Evolutionary conservation across 2,888 invertebrate genomes (phyloP).

Genomic region (Gerris lacustris): DNA sequence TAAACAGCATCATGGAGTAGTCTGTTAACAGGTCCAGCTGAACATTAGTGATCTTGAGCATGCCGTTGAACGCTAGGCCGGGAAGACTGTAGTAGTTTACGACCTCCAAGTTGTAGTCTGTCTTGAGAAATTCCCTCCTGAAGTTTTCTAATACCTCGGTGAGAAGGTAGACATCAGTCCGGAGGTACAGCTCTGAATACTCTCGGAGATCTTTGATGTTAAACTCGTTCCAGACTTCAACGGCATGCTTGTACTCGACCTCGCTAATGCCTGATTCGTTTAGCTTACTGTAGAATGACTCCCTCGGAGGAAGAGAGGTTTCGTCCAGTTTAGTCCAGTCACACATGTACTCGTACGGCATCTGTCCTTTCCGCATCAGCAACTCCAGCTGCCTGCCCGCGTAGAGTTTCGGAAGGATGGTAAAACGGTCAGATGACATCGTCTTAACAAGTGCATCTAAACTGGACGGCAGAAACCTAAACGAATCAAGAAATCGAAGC

Average conservation of each 20-base stretch:
- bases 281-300: constrained; percentile 29
- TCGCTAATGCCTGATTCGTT: constrained; percentile 26
- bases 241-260: constrained; percentile 34
- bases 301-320: constrained; percentile 27
- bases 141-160: constrained; percentile 37
- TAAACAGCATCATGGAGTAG: background rate
- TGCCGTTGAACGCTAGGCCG: background rate
- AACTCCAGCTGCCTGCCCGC: constrained; percentile 6
- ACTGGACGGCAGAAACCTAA: constrained; percentile 1
- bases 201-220: constrained; percentile 31
- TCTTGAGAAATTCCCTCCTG: background rate
- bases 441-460: background rate
- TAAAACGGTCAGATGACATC: constrained; percentile 15
- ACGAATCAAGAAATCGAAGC: background rate
- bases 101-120: background rate
- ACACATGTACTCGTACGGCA: constrained; percentile 29
- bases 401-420: constrained; percentile 16
- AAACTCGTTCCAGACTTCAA: constrained; percentile 33
- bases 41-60: background rate
- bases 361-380: constrained; percentile 20
- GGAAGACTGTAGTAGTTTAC: background rate
- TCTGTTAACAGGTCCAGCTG: background rate
- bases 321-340: constrained; percentile 19
- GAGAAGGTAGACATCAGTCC: too few relatives aligned
- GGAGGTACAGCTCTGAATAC: constrained; percentile 35